Evolutionary conservation across 2,888 invertebrate genomes (phyloP).

Genomic region (Teleogryllus oceanicus): DNA sequence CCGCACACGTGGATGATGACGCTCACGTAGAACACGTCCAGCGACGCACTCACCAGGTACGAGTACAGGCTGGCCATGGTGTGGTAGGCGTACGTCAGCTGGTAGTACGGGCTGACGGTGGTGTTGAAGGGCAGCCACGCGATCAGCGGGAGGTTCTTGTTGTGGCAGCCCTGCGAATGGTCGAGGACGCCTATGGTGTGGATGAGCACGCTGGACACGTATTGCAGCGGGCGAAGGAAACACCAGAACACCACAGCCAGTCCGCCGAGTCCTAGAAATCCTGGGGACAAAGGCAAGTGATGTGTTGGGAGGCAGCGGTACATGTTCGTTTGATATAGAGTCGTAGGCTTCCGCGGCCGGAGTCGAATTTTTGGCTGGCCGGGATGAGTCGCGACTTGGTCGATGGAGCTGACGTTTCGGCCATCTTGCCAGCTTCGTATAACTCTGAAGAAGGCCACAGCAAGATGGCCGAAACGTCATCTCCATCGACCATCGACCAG

Average conservation of each 20-base stretch:
- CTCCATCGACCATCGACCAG: too few species aligned
- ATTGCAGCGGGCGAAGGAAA: not conserved
- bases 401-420: too few species aligned
- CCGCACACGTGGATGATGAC: not conserved
- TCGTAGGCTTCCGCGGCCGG: too few species aligned
- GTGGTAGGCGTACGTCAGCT: not conserved
- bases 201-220: not conserved
- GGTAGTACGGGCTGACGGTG: not conserved
- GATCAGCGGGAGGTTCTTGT: not conserved
- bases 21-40: not conserved
- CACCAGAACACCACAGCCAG: not conserved
- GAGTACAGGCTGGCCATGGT: not conserved
- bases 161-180: not conserved
- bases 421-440: too few species aligned
- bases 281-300: not conserved
- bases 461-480: too few species aligned
- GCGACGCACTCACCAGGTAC: not conserved
- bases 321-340: too few species aligned
- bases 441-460: too few species aligned
- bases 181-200: not conserved
- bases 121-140: not conserved
- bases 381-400: too few species aligned
- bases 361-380: too few species aligned
- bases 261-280: conserved; percentile 1
- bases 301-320: too few species aligned